A percentile compares a stretch with the other conserved stretches of the same genome.
These are phyloP conservation scores for Caradrina clavipalpis DNA, from an alignment of 2,888 invertebrate genomes.

Conservation along the genomic window DNA sequence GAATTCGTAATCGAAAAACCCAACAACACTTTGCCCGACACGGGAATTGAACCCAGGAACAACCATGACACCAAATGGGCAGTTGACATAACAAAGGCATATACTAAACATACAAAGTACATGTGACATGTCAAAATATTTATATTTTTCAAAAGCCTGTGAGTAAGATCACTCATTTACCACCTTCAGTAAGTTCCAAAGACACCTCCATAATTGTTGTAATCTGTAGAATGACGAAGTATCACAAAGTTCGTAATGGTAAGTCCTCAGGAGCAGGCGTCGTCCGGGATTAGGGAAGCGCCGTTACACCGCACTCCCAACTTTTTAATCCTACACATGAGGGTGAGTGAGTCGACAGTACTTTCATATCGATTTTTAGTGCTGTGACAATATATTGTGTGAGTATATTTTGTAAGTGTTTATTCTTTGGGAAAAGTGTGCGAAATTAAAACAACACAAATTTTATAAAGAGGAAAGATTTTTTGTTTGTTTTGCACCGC, in stretches of 20 bases:
- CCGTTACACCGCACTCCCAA: conserved; percentile 27
- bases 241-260: conserved; percentile 41
- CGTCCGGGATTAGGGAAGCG: conserved; percentile 26
- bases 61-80: too few relatives aligned
- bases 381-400: conserved; percentile 4
- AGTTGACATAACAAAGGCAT: too few relatives aligned
- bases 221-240: conserved; percentile 39
- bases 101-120: neutral
- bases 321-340: conserved; percentile 49
- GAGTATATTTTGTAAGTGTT: too few relatives aligned
- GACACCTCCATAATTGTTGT: conserved; percentile 44
- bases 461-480: too few relatives aligned
- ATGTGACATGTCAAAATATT: neutral
- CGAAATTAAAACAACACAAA: too few relatives aligned
- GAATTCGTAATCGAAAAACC: too few relatives aligned
- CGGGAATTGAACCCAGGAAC: too few relatives aligned
- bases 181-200: conserved; percentile 19
- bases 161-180: neutral
- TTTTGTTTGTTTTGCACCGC: too few relatives aligned
- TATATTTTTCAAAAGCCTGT: neutral
- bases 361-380: conserved; percentile 32
- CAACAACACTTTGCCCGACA: too few relatives aligned
- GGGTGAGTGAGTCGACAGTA: conserved; percentile 4
- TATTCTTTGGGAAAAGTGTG: too few relatives aligned
- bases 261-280: conserved; percentile 36